Conservation (phyloP, 2,113 vertebrate genomes). For the Oryzias javanicus region DNA sequence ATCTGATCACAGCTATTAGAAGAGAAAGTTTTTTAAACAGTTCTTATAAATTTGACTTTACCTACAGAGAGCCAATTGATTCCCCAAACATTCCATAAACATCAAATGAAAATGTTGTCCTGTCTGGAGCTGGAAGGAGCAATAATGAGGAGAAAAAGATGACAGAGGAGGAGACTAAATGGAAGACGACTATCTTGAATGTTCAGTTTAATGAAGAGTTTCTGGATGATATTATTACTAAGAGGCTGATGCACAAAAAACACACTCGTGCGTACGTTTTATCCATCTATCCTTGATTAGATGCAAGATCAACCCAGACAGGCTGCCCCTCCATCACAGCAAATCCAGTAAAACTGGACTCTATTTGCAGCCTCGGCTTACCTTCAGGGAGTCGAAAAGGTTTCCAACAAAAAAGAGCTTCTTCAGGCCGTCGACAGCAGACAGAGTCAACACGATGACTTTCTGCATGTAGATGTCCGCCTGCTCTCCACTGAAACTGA, state of each 20-base stretch:
- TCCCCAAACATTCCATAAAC: constrained; percentile 10
- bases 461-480: constrained; percentile 75
- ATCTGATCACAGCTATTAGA: no score
- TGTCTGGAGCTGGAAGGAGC: constrained; percentile 6
- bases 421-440: constrained; percentile 73
- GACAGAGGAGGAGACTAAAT: constrained; percentile 13
- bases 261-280: background rate
- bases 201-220: constrained; percentile 21
- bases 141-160: constrained; percentile 4
- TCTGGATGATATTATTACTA: constrained; percentile 1
- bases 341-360: background rate
- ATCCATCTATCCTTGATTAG: no score
- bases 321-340: no score
- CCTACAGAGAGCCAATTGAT: background rate
- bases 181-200: constrained; percentile 6
- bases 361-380: constrained; percentile 46
- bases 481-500: constrained; percentile 82
- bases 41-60: background rate
- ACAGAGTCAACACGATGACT: constrained; percentile 65
- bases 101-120: constrained; percentile 1
- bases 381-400: constrained; percentile 89
- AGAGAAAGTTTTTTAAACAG: no score
- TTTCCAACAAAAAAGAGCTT: constrained; percentile 84
- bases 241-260: background rate
- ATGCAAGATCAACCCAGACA: no score